These are phyloP conservation scores for Cotesia glomerata DNA, from an alignment of 1,140 invertebrate species.

Conservation along the genomic window DNA sequence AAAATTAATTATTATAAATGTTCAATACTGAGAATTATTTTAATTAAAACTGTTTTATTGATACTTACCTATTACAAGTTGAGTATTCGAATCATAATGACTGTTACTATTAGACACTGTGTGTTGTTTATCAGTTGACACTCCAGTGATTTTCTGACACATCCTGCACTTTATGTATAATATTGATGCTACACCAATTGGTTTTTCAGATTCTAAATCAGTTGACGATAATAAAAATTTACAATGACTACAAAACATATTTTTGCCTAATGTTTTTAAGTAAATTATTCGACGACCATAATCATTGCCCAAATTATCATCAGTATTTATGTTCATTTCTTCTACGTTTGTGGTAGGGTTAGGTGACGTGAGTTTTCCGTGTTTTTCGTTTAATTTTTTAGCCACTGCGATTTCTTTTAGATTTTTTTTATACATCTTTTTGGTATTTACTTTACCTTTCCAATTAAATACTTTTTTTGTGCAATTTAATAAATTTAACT, in stretches of 20 bases:
- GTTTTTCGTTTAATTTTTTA: background rate
- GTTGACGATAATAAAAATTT: background rate
- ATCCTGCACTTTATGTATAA: constrained; percentile 8
- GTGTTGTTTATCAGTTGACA: constrained; percentile 18
- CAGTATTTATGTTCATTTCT: background rate
- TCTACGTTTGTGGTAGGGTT: background rate
- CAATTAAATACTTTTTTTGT: background rate
- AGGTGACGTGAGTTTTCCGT: background rate
- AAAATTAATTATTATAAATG: background rate
- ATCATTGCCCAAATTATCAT: background rate
- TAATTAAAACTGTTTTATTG: constrained; percentile 16
- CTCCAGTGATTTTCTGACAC: background rate
- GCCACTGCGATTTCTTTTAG: background rate
- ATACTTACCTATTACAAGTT: constrained; percentile 17
- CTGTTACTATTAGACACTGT: constrained; percentile 1
- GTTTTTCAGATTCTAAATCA: constrained; percentile 7
- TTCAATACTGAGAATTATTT: constrained; percentile 10
- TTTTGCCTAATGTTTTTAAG: constrained; percentile 5
- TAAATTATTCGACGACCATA: constrained; percentile 19
- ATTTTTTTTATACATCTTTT: background rate
- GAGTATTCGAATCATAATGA: constrained; percentile 21
- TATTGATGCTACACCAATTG: constrained; percentile 18
- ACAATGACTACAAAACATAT: constrained; percentile 20
- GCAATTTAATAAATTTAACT: background rate
- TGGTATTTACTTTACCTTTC: background rate